Conservation (phyloP, 1,140 invertebrate species). For the Pinna nobilis region DNA sequence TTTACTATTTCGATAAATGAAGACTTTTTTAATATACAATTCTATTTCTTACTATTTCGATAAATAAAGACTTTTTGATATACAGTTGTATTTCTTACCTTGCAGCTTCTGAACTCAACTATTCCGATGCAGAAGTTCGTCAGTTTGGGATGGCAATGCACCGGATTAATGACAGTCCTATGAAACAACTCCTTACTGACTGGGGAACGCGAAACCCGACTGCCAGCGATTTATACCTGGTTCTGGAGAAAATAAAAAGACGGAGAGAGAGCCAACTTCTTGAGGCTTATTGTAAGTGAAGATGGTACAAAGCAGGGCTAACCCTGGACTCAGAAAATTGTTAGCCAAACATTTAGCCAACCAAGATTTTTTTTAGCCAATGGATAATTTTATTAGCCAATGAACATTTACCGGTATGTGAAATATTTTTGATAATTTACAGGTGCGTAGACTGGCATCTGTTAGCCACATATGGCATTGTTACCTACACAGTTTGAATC, state of each 20-base stretch:
- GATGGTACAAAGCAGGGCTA: no score
- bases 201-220: conserved; percentile 52
- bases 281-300: conserved; percentile 53
- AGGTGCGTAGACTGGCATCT: no score
- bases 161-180: conserved; percentile 45
- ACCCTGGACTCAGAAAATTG: no score
- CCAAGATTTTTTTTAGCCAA: no score
- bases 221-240: conserved; percentile 46
- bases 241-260: conserved; percentile 40
- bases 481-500: no score
- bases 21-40: background rate
- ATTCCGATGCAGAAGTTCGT: conserved; percentile 47
- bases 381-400: no score
- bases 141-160: conserved; percentile 45
- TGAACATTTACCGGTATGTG: no score
- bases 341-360: no score
- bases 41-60: background rate
- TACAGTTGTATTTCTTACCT: conserved; percentile 8
- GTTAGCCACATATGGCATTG: no score
- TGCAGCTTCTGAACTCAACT: conserved; percentile 51
- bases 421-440: no score
- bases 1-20: background rate
- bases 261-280: conserved; percentile 57
- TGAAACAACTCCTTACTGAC: conserved; percentile 46
- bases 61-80: background rate